Evolutionary conservation across 2,888 invertebrate species (phyloP).

Genomic region (Uropetala carovei): DNA sequence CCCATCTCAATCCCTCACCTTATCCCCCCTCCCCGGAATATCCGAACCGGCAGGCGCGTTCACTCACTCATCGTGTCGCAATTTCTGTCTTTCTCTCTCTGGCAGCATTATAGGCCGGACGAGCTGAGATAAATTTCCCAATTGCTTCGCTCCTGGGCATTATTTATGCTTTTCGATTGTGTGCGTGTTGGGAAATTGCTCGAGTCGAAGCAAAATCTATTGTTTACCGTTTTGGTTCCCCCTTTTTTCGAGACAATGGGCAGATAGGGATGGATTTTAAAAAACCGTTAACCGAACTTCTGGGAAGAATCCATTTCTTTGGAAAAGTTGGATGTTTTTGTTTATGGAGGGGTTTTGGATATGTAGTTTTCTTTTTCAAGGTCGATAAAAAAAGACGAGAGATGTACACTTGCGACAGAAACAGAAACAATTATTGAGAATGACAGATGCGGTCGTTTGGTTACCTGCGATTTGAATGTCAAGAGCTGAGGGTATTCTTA

Average conservation of each 20-base stretch:
- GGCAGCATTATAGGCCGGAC: constrained; percentile 13
- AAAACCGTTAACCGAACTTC: constrained; percentile 22
- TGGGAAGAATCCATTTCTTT: neutral
- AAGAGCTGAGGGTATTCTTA: neutral
- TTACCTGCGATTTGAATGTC: neutral
- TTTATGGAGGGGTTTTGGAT: neutral
- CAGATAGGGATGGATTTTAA: neutral
- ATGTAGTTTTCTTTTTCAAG: neutral
- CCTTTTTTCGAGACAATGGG: neutral
- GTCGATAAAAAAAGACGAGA: neutral
- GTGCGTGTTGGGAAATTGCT: constrained; percentile 28
- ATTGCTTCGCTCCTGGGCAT: constrained; percentile 49
- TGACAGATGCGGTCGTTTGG: constrained; percentile 43
- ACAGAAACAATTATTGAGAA: constrained; percentile 51
- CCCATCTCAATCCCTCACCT: neutral
- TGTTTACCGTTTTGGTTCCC: neutral
- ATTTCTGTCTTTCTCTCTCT: neutral
- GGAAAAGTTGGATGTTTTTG: neutral
- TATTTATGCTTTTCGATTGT: constrained; percentile 55
- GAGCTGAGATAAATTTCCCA: constrained; percentile 51
- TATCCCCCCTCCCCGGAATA: neutral
- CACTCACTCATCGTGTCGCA: constrained; percentile 21
- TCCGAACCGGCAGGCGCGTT: neutral
- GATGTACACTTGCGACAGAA: neutral
- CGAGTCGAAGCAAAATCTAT: constrained; percentile 20